phyloP scores from a whole-genome alignment of 2,888 invertebrate species.

The Heliconius cydno region DNA sequence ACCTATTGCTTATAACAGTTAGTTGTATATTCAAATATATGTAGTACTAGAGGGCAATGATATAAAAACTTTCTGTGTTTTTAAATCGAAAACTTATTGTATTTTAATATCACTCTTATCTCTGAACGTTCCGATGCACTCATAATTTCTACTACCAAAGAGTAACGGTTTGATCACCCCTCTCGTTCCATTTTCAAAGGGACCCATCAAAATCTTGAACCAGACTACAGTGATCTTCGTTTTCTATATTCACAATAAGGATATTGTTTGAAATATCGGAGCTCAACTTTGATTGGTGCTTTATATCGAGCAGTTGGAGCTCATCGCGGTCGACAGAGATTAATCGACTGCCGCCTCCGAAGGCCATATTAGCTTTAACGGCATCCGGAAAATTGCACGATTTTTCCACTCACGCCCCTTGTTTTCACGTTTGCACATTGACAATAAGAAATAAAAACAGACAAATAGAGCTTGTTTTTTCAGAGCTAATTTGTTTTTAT shows the following conservation, averaged over 20 bases:
- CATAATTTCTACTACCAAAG: slow-evolving; percentile 61
- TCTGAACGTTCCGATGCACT: slow-evolving; percentile 64
- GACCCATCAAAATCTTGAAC: slow-evolving; percentile 57
- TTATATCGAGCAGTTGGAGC: slow-evolving; percentile 68
- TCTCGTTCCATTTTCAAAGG: slow-evolving; percentile 58
- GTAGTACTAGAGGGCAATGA: no score
- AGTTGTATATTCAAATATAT: background rate
- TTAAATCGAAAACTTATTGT: background rate
- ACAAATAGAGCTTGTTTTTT: slow-evolving; percentile 38
- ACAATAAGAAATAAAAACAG: slow-evolving; percentile 64
- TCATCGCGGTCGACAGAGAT: slow-evolving; percentile 78
- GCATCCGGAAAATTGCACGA: slow-evolving; percentile 79
- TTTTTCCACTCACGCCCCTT: slow-evolving; percentile 74
- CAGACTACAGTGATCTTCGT: slow-evolving; percentile 55
- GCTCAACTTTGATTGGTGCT: slow-evolving; percentile 64
- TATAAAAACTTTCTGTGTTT: no score
- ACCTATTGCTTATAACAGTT: background rate
- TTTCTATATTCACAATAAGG: slow-evolving; percentile 55
- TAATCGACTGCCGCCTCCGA: slow-evolving; percentile 73
- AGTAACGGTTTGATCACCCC: slow-evolving; percentile 63
- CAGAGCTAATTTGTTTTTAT: slow-evolving; percentile 20
- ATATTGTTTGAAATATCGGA: slow-evolving; percentile 58
- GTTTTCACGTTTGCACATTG: slow-evolving; percentile 70
- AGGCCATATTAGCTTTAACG: slow-evolving; percentile 78
- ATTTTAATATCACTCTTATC: slow-evolving; percentile 55